These are phyloP conservation scores for Acanthornis magna DNA, from an alignment of 2,797 vertebrate genomes.

Conservation along the genomic window DNA sequence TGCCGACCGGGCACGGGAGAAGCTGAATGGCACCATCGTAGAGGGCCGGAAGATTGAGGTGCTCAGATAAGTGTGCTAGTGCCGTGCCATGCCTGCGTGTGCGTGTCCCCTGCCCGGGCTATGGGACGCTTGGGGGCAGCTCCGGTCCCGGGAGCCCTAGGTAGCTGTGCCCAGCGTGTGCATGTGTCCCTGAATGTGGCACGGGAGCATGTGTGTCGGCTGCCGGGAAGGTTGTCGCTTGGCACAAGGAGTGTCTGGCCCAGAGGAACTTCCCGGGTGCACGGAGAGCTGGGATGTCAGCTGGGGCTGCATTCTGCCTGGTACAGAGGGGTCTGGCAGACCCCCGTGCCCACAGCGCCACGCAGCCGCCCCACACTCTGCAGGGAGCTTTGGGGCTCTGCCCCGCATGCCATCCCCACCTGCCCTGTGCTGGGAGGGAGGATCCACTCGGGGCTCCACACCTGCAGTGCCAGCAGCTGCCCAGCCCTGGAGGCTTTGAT, in stretches of 20 bases:
- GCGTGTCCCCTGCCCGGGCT: not conserved
- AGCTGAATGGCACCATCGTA: slow-evolving; percentile 99
- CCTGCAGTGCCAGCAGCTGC: not conserved
- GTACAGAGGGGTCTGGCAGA: not conserved
- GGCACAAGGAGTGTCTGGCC: not conserved
- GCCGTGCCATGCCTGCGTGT: slow-evolving; percentile 54
- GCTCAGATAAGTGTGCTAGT: slow-evolving; percentile 78
- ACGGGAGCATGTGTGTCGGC: not conserved
- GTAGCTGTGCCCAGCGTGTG: not conserved
- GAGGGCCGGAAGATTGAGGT: slow-evolving; percentile 99
- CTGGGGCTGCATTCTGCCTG: not conserved
- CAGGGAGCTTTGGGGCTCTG: not conserved
- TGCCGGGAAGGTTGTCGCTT: not conserved
- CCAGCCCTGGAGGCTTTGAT: not conserved
- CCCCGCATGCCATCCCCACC: accelerated
- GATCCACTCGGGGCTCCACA: accelerated
- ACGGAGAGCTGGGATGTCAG: not conserved
- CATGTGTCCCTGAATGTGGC: not conserved
- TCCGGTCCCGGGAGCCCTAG: not conserved
- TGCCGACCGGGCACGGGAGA: slow-evolving; percentile 96
- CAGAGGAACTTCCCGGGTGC: accelerated
- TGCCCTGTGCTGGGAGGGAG: not conserved
- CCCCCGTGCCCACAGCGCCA: not conserved
- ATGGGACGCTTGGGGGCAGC: not conserved
- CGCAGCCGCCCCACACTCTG: accelerated